phyloP scores from a whole-genome alignment of 2,113 vertebrate genomes.

The Zapus hudsonius region DNA sequence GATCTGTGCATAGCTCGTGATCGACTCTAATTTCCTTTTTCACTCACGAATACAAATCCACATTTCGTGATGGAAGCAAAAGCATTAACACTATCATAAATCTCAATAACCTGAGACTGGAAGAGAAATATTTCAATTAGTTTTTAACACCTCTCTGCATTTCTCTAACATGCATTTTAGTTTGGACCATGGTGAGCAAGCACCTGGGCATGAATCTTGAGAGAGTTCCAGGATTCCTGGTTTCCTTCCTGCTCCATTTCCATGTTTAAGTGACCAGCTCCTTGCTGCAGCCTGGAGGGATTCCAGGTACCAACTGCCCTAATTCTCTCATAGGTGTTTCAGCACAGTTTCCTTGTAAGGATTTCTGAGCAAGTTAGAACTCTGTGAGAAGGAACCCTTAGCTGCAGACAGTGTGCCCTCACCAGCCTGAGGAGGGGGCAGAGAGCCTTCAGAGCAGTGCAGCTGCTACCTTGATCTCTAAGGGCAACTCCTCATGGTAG shows the following conservation, averaged over 20 bases:
- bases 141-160: not conserved
- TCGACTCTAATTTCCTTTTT: not conserved
- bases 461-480: rapidly evolving
- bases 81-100: not conserved
- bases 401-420: too few relatives aligned
- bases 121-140: not conserved
- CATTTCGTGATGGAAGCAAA: not conserved
- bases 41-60: not conserved
- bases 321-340: not conserved
- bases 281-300: not conserved
- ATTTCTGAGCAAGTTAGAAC: not conserved
- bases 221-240: not conserved
- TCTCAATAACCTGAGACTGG: not conserved
- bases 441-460: not conserved
- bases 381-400: not conserved
- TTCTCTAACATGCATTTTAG: not conserved
- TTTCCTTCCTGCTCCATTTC: not conserved
- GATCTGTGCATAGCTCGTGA: not conserved
- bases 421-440: not conserved
- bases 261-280: not conserved
- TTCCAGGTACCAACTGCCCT: rapidly evolving
- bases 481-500: not conserved
- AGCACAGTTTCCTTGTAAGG: not conserved
- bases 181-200: too few relatives aligned
- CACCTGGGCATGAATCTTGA: too few relatives aligned